These are phyloP conservation scores for Endomychus coccineus DNA, from an alignment of 2,888 invertebrate species.

Conservation along the genomic window DNA sequence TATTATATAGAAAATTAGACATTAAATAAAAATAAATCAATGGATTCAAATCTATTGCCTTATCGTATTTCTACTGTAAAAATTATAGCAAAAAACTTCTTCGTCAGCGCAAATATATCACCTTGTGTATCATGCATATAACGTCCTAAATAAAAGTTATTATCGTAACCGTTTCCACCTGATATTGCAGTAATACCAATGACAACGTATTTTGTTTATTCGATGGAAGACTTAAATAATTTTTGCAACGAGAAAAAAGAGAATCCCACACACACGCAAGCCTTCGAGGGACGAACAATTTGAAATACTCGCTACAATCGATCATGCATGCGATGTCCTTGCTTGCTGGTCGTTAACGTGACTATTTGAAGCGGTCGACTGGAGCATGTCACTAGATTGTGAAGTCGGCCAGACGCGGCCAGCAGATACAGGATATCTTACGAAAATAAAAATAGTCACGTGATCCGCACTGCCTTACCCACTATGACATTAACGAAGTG, in stretches of 20 bases:
- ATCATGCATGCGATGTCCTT: slow-evolving; percentile 12
- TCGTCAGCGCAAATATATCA: no score
- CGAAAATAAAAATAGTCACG: slow-evolving; percentile 34
- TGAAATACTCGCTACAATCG: slow-evolving; percentile 24
- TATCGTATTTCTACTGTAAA: no score
- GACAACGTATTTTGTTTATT: neutral
- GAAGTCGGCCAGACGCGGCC: slow-evolving; percentile 37
- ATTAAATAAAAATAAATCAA: no score
- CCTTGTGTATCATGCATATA: no score
- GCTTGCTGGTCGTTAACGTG: slow-evolving; percentile 13
- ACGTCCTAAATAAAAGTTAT: no score
- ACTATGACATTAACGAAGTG: slow-evolving; percentile 11
- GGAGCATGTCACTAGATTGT: slow-evolving; percentile 30
- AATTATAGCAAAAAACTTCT: no score
- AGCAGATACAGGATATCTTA: slow-evolving; percentile 38
- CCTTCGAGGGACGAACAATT: slow-evolving; percentile 29
- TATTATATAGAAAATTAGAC: no score
- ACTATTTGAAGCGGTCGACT: slow-evolving; percentile 19
- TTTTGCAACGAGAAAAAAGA: slow-evolving; percentile 8
- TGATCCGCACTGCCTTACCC: slow-evolving; percentile 26
- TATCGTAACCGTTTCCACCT: no score
- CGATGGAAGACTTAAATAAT: neutral
- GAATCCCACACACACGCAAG: slow-evolving; percentile 30
- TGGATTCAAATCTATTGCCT: no score
- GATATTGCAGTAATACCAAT: no score